Evolutionary conservation across 1,140 invertebrate species (phyloP).

Genomic region (Drosophila parabipectinata): DNA sequence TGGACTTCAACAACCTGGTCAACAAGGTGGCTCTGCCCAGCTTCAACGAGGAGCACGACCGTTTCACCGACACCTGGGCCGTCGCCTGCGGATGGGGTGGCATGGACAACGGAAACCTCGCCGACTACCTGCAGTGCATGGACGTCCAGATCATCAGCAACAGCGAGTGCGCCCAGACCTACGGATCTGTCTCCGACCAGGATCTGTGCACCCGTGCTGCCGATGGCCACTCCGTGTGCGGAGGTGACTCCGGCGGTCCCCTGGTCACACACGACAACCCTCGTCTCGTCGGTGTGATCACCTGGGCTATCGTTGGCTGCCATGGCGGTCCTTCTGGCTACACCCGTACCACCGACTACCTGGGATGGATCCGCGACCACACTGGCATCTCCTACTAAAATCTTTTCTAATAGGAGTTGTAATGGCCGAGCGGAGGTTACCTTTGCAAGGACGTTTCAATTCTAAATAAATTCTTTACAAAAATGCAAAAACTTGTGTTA

Average conservation of each 20-base stretch:
- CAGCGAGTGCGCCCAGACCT: constrained; percentile 6
- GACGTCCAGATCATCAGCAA: constrained; percentile 40
- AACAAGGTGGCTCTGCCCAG: constrained; percentile 39
- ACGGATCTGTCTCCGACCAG: constrained; percentile 3
- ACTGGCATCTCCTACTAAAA: constrained; percentile 46
- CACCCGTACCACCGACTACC: constrained; percentile 34
- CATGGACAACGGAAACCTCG: constrained; percentile 16
- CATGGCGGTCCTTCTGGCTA: constrained; percentile 23
- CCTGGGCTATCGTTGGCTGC: constrained; percentile 13
- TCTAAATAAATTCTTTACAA: neutral
- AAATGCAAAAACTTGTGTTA: neutral
- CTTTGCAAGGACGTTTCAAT: neutral
- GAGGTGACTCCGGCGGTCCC: constrained; percentile 39
- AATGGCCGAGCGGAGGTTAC: neutral
- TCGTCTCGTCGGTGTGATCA: constrained; percentile 31
- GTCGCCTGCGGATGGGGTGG: constrained; percentile 62
- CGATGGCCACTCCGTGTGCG: constrained; percentile 20
- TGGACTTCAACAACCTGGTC: constrained; percentile 40
- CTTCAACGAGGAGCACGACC: constrained; percentile 12
- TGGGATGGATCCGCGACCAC: constrained; percentile 40
- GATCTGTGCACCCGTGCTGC: constrained; percentile 28
- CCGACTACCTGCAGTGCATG: constrained; percentile 39
- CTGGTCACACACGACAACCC: constrained; percentile 42
- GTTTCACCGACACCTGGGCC: constrained; percentile 34
- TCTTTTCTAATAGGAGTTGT: neutral